Conservation (phyloP, 2,797 vertebrate genomes). For the Anabacerthia variegaticeps region DNA sequence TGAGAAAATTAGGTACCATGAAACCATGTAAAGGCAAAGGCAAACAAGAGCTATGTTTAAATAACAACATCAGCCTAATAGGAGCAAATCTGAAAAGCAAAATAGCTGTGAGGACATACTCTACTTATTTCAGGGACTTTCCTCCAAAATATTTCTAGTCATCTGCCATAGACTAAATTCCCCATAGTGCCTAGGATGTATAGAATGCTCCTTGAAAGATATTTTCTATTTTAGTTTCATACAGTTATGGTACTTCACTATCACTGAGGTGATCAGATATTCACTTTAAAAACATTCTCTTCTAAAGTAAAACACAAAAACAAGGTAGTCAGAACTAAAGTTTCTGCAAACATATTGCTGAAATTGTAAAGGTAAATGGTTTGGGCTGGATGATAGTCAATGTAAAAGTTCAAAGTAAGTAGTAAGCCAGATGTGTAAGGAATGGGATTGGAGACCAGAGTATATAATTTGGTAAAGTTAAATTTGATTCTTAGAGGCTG, state of each 20-base stretch:
- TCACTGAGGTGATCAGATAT: background rate
- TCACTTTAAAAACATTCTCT: background rate
- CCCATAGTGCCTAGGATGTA: background rate
- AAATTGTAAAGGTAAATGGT: background rate
- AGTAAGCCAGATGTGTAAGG: background rate
- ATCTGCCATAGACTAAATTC: background rate
- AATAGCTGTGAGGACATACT: background rate
- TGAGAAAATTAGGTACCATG: background rate
- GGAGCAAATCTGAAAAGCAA: background rate
- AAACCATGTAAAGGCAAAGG: background rate
- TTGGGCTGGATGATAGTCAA: background rate
- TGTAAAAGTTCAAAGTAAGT: background rate
- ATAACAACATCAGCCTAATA: background rate
- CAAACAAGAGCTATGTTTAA: background rate
- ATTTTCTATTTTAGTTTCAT: background rate
- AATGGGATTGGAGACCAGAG: background rate
- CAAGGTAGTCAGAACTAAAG: background rate
- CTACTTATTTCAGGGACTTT: background rate
- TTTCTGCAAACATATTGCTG: background rate
- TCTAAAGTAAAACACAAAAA: background rate
- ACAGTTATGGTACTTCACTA: background rate
- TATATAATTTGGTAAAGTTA: background rate
- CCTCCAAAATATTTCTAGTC: background rate
- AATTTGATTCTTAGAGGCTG: background rate
- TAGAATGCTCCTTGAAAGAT: background rate